These are phyloP conservation scores for Ichneumoninae sp. DNA, from an alignment of 2,888 invertebrate genomes.

Conservation along the genomic window DNA sequence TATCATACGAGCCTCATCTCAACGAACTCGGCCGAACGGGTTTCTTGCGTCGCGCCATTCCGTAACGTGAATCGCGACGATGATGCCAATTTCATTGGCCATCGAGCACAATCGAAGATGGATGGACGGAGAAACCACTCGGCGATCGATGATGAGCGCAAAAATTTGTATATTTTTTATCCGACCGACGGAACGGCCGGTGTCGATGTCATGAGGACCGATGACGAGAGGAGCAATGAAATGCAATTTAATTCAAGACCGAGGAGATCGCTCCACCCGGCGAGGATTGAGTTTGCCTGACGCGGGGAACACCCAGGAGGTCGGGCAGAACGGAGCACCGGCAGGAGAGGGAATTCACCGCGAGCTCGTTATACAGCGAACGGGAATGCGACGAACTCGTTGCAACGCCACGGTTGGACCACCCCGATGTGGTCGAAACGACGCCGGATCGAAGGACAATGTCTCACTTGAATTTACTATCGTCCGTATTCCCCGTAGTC, in stretches of 20 bases:
- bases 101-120: neutral
- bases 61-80: neutral
- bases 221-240: conserved; percentile 69
- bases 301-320: conserved; percentile 78
- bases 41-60: conserved; percentile 2
- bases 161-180: conserved; percentile 40
- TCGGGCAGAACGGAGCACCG: conserved; percentile 44
- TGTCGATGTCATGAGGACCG: conserved; percentile 19
- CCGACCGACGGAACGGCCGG: conserved; percentile 14
- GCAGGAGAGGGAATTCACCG: conserved; percentile 43
- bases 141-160: neutral
- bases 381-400: conserved; percentile 75
- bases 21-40: neutral
- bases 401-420: conserved; percentile 72
- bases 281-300: conserved; percentile 76
- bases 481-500: conserved; percentile 72
- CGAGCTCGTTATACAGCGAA: conserved; percentile 78
- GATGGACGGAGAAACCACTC: neutral
- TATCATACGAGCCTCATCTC: neutral
- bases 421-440: conserved; percentile 73
- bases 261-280: conserved; percentile 72
- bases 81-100: neutral
- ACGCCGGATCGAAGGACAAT: conserved; percentile 74
- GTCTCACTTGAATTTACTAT: conserved; percentile 79
- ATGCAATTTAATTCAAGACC: conserved; percentile 77